Base-by-base conservation (phyloP, 2,797 vertebrate species). In the Chrysocyon brachyurus region DNA sequence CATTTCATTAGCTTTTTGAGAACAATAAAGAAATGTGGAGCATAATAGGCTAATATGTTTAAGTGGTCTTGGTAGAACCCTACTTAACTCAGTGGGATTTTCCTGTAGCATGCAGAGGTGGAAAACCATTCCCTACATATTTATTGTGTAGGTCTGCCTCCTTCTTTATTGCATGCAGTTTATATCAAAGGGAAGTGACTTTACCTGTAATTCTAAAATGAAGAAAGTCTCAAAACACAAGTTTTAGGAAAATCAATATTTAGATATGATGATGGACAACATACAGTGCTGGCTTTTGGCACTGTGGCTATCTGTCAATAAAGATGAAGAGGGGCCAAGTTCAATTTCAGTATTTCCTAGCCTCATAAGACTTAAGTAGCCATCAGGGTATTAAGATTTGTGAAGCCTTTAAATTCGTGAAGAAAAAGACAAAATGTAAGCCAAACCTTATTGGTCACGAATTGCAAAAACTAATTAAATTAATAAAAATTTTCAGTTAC, bases 41-140 rank as follows among this genome's bases (percentile, higher is more conserved):
- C 97, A 98, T 98, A 98, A 98, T 98, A 98, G 96, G 95, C 94
- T 99, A 97, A 98, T 98, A 96, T 94, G 91, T 97, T 98, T 98
- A 98, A 98, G 97, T 98, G 97, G 97, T 83, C 96, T 98, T 98
- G 95, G 97, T 98, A 96, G 97, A 97, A 96, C 98, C 94, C 98
- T 98, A 98, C 96, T 98, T 98, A 98, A 97, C 98, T 96, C 98
- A 98, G 98, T 98, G 96, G 98, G 98, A 98, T 98, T 98, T 98
- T 98, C 97, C 97, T 98, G 86, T 87, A 97, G 82, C 97, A 96
- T 93, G 95, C 94, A 98, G 98, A 98, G 97, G 97, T 98, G 93
- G 97, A 98, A 98, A 98, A 97, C 98, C 97, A 96, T 98, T 99
- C 84, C 97, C 92, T 98, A 98, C 57, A 49, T 96, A 94, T 98